Evolutionary conservation across 1,140 invertebrate species (phyloP), one percentile per base, ranked within the genome.

Genomic region (Brachionus sp.): DNA sequence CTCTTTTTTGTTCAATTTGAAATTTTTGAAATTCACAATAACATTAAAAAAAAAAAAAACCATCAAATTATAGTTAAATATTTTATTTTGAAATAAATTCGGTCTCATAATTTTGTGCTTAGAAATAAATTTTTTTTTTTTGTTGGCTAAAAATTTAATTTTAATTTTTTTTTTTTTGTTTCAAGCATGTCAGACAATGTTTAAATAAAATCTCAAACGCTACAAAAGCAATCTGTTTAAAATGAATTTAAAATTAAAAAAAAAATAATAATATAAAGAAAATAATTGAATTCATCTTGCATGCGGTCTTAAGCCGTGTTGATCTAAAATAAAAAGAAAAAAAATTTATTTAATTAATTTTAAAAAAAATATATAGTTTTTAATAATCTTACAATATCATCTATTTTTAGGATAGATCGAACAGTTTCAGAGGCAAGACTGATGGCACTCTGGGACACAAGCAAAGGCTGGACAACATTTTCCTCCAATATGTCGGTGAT

Each of bases 361-460:
- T 29, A 42, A 42, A 42, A 42, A 13, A 3, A 1, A 42, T 3
- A 39, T 5, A 39, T 39, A 39, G 37, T 39, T 39, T 46, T n/a
- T 46, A 46, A 46, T 13, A 13, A n/a, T 10, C 19, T 83, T 53
- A 83, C 82, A 90, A 99, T 98, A 90, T 99, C 98, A 90, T 99
- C 98, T 86, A 99, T 99, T 90, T 99, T 99, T 83, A 99, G 91
- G 90, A 99, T 98, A 85, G 95, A 95, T 80, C 96, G 92, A 77
- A 99, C 95, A 77, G 96, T 98, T 91, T 99, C 98, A 0, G 97
- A 93, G 84, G 98, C 94, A 84, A 99, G 92, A 80, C 93, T 95
- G 83, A 99, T 93, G 25, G 96, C 95, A 86, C 94, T 97, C 6
- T 93, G 93, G 23, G 95, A 95, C 16, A 99, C 97, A 85, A 99